phyloP scores from a whole-genome alignment of 2,888 invertebrate genomes.

The Macaria liturata region DNA sequence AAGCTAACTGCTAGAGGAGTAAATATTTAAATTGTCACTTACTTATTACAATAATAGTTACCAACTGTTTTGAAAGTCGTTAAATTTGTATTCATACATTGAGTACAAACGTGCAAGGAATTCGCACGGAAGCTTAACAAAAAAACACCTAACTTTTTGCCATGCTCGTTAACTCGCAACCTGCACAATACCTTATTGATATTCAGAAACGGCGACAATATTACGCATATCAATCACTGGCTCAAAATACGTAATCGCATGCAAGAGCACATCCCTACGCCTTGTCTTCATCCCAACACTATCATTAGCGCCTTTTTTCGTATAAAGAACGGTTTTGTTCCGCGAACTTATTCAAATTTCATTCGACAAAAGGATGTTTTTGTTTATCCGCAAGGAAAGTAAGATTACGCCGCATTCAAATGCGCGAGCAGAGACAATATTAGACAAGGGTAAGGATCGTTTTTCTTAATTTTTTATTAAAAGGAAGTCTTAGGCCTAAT shows the following conservation, averaged over 20 bases:
- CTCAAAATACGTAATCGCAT: constrained; percentile 75
- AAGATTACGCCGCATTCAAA: constrained; percentile 45
- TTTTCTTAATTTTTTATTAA: constrained; percentile 48
- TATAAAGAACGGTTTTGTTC: constrained; percentile 30
- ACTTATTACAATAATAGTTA: no score
- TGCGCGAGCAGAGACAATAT: constrained; percentile 50
- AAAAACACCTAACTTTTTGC: constrained; percentile 41
- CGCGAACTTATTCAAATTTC: constrained; percentile 63
- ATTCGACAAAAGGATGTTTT: constrained; percentile 69
- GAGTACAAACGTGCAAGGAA: constrained; percentile 31
- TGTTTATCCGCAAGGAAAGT: constrained; percentile 71
- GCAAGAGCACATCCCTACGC: constrained; percentile 70
- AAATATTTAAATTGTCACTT: no score
- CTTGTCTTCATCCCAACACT: constrained; percentile 62
- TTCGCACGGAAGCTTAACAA: constrained; percentile 67
- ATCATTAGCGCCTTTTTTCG: constrained; percentile 75
- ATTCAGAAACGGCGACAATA: constrained; percentile 70
- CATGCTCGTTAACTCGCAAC: constrained; percentile 55
- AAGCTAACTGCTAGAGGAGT: no score
- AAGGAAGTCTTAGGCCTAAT: constrained; percentile 51
- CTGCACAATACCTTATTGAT: constrained; percentile 69
- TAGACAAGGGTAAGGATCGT: constrained; percentile 29
- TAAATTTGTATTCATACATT: no score
- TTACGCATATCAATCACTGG: constrained; percentile 82
- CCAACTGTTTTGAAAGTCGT: no score